Conservation (phyloP, 2,888 invertebrate genomes). For the Hypsopygia costalis region DNA sequence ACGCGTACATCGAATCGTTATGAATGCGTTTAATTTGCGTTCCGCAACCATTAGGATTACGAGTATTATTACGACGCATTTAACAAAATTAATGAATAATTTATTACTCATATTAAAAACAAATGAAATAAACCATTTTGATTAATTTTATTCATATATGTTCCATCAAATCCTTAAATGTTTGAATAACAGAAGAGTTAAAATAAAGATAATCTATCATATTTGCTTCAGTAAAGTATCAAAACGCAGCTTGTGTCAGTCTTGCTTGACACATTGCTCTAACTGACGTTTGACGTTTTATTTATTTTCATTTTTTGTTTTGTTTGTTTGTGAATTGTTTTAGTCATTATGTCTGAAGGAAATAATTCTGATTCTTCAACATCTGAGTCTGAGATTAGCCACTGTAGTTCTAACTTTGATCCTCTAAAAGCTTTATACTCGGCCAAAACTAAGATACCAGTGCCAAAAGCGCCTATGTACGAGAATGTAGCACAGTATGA, state of each 20-base stretch:
- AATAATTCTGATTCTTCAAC: constrained; percentile 54
- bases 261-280: no score
- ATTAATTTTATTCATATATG: no score
- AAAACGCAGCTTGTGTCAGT: no score
- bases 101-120: no score
- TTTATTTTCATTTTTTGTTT: not conserved
- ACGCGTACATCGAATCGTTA: not conserved
- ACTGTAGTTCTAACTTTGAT: constrained; percentile 80
- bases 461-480: constrained; percentile 79
- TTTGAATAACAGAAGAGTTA: no score
- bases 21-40: not conserved
- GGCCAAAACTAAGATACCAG: constrained; percentile 73
- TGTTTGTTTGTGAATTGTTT: constrained; percentile 1
- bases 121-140: no score
- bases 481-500: constrained; percentile 86
- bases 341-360: constrained; percentile 36
- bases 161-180: no score
- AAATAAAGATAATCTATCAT: no score
- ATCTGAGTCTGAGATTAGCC: constrained; percentile 64
- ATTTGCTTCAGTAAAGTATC: no score
- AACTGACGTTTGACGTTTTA: constrained; percentile 3
- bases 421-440: constrained; percentile 86
- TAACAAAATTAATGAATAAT: no score
- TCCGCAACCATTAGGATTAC: not conserved
- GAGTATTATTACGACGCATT: no score